These are phyloP conservation scores for Cotesia chilonis DNA, from an alignment of 1,140 invertebrate species.

Conservation along the genomic window DNA sequence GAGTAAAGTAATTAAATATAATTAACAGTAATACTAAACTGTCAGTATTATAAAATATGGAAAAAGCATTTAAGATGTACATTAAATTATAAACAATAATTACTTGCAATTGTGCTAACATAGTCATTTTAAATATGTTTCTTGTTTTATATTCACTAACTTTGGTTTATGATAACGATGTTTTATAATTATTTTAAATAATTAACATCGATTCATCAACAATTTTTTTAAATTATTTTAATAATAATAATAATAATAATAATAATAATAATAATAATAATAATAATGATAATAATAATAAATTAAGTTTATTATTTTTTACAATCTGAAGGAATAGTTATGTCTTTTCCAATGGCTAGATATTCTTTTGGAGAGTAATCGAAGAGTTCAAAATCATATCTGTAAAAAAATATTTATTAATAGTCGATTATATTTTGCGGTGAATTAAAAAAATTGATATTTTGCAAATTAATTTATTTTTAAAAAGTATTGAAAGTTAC, in stretches of 20 bases:
- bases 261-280: not conserved
- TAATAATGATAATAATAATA: not conserved
- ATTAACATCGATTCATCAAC: too few relatives aligned
- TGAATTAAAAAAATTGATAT: not conserved
- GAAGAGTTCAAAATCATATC: conserved; percentile 86
- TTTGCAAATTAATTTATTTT: not conserved
- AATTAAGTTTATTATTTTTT: conserved; percentile 47
- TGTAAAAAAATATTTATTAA: conserved; percentile 51
- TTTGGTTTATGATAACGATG: too few relatives aligned
- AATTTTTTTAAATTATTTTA: too few relatives aligned
- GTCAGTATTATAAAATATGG: not conserved
- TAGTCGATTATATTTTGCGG: conserved; percentile 4
- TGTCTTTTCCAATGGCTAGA: conserved; percentile 71
- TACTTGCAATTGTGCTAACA: not conserved
- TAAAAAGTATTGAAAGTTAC: not conserved
- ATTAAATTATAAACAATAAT: too few relatives aligned
- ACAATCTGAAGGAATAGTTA: conserved; percentile 55
- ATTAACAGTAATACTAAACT: not conserved
- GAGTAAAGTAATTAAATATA: too few relatives aligned
- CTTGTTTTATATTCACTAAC: too few relatives aligned
- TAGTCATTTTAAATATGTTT: too few relatives aligned
- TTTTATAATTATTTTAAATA: too few relatives aligned
- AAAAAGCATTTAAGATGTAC: not conserved
- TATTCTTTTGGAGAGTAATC: conserved; percentile 81
- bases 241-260: not conserved